Evolutionary conservation across 2,888 invertebrate species (phyloP).

Genomic region (Watsonalla cultraria): DNA sequence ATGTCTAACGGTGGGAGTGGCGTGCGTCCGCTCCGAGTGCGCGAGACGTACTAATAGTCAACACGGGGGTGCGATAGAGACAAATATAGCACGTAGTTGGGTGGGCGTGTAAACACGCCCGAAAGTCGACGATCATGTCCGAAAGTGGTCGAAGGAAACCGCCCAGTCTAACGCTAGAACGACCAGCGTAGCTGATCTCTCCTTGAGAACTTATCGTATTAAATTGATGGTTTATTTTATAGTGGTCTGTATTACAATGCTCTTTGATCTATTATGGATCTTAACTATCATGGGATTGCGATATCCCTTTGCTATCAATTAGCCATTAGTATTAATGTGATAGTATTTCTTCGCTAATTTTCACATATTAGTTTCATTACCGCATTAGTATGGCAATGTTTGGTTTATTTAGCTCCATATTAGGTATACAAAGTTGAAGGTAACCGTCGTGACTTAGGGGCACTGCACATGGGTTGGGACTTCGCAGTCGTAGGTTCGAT

Average conservation of each 20-base stretch:
- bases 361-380: background rate
- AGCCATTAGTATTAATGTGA: background rate
- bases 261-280: constrained; percentile 33
- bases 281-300: constrained; percentile 35
- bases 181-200: constrained; percentile 43
- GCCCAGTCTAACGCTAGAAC: constrained; percentile 57
- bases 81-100: constrained; percentile 32
- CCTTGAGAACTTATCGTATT: background rate
- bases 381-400: background rate
- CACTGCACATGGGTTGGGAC: too few relatives aligned
- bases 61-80: constrained; percentile 37
- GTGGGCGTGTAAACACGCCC: constrained; percentile 58
- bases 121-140: constrained; percentile 55
- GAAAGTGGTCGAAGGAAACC: constrained; percentile 55
- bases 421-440: too few relatives aligned
- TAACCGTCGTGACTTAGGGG: too few relatives aligned
- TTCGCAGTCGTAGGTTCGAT: too few relatives aligned
- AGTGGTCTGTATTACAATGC: constrained; percentile 7
- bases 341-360: background rate
- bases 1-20: constrained; percentile 67
- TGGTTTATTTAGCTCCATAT: background rate
- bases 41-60: constrained; percentile 40
- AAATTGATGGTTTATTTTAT: background rate
- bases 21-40: constrained; percentile 32
- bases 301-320: constrained; percentile 28